phyloP scores from a whole-genome alignment of 2,797 vertebrate genomes.

The Enteromius fasciolatus region DNA sequence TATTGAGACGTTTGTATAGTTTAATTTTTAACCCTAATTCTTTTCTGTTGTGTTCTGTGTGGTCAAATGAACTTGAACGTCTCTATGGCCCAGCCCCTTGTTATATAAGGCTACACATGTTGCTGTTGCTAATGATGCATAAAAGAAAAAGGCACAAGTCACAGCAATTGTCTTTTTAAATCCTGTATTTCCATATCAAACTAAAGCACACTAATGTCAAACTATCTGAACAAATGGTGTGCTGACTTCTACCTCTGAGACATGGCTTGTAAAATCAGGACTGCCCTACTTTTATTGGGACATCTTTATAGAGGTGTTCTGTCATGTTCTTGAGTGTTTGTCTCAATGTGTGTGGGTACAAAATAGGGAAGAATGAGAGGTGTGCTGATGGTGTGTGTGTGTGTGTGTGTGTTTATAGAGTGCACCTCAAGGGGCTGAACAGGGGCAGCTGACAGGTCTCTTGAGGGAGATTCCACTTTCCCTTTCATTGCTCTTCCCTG shows the following conservation, averaged over 20 bases:
- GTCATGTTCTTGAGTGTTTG: background rate
- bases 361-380: slow-evolving; percentile 13
- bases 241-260: background rate
- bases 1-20: background rate
- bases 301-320: slow-evolving; percentile 6
- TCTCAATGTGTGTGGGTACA: background rate
- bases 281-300: background rate
- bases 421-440: slow-evolving; percentile 38
- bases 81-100: background rate
- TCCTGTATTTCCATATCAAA: background rate
- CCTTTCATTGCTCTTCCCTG: slow-evolving; percentile 19
- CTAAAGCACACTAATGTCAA: background rate
- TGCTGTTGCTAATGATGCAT: background rate
- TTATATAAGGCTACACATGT: background rate
- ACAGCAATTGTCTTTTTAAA: background rate
- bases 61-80: background rate
- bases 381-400: background rate
- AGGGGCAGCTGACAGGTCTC: slow-evolving; percentile 41
- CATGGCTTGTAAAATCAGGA: background rate
- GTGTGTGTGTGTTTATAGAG: background rate
- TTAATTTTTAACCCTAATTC: no score
- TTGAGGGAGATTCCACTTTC: slow-evolving; percentile 22
- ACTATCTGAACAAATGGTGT: background rate
- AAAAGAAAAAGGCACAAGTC: background rate
- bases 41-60: no score